Percentiles rank a stretch among this genome's conserved stretches.
Conservation (phyloP, 2,797 vertebrate species). For the Phaenicophaeus curvirostris region DNA sequence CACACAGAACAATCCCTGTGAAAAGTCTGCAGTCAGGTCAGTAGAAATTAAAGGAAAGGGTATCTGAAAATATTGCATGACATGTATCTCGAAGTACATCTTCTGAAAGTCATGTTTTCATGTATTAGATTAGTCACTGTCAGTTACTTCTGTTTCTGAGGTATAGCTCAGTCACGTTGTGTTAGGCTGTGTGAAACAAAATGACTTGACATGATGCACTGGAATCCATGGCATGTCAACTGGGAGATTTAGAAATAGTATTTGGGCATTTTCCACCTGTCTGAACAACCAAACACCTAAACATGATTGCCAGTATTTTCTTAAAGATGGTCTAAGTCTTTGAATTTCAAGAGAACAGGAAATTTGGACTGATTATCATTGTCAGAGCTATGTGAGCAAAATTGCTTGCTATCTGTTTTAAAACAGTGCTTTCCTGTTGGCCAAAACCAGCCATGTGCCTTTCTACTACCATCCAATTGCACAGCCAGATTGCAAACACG, state of each 20-base stretch:
- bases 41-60: not conserved
- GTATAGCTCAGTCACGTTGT: slow-evolving; percentile 34
- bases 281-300: not conserved
- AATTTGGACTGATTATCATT: not conserved
- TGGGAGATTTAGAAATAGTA: not conserved
- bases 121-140: slow-evolving; percentile 48
- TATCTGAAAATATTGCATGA: slow-evolving; percentile 3
- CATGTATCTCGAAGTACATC: not conserved
- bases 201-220: slow-evolving; percentile 26
- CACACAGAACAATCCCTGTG: not conserved
- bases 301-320: not conserved
- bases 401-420: not conserved
- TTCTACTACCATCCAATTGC: not conserved
- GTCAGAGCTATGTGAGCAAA: not conserved
- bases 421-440: not conserved
- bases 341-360: not conserved
- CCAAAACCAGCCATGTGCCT: not conserved
- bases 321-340: not conserved
- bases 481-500: not conserved
- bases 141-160: slow-evolving; percentile 49
- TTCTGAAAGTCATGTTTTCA: slow-evolving; percentile 60
- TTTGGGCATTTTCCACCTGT: slow-evolving; percentile 15
- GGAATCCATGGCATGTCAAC: not conserved
- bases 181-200: slow-evolving; percentile 32
- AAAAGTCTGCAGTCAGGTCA: not conserved